These are phyloP conservation scores for Dasyornis broadbenti DNA, from an alignment of 2,113 vertebrate genomes.

Conservation along the genomic window DNA sequence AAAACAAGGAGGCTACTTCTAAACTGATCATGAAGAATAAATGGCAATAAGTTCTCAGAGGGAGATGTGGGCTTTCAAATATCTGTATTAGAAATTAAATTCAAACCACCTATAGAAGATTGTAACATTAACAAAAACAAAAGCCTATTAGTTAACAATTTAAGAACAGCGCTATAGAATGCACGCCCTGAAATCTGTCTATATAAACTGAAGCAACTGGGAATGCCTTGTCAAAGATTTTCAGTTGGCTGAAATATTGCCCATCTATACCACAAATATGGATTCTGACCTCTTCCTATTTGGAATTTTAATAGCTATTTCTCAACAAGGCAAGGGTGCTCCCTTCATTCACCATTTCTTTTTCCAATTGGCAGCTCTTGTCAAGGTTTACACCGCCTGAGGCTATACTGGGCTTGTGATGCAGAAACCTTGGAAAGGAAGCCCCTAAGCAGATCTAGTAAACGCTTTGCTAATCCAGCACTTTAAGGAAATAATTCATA, in stretches of 20 bases:
- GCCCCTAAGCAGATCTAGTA: not conserved
- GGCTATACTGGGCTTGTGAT: not conserved
- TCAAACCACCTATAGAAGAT: not conserved
- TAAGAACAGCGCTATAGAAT: not conserved
- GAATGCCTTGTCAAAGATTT: not conserved
- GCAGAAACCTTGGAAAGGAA: not conserved
- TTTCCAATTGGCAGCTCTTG: not conserved
- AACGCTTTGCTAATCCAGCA: not conserved
- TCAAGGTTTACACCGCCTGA: not conserved
- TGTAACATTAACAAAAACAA: not conserved
- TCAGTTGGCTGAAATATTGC: not conserved
- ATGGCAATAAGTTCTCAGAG: not conserved
- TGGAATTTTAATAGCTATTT: not conserved
- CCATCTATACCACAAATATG: not conserved
- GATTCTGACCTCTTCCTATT: not conserved
- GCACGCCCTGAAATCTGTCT: not conserved
- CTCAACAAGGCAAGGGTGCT: not conserved
- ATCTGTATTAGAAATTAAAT: not conserved
- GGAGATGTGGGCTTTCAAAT: rapidly evolving
- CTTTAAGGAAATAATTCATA: constrained; percentile 35
- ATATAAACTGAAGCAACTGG: not conserved
- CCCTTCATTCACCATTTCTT: not conserved
- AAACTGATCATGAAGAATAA: not conserved
- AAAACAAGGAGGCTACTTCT: not conserved
- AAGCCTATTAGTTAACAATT: not conserved